These are phyloP conservation scores for Teinopalpus imperialis DNA, from an alignment of 2,888 invertebrate genomes.

Conservation along the genomic window DNA sequence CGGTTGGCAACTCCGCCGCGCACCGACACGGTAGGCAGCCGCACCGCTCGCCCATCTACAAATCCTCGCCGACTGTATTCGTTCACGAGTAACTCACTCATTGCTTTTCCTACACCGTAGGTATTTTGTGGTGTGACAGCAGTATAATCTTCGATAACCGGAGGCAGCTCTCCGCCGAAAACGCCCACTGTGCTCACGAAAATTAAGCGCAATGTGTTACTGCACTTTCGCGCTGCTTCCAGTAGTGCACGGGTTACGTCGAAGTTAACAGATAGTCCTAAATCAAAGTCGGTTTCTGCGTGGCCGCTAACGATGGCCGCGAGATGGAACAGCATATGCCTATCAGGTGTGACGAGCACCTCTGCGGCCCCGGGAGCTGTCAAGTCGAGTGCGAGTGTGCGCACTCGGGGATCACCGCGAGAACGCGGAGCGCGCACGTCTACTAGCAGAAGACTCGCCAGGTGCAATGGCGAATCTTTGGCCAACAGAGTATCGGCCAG, in stretches of 20 bases:
- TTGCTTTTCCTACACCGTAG: conserved; percentile 65
- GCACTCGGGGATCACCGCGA: conserved; percentile 41
- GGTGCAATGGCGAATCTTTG: conserved; percentile 36
- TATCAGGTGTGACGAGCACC: conserved; percentile 39
- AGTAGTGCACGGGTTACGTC: conserved; percentile 61
- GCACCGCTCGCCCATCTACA: conserved; percentile 55
- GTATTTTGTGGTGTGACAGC: conserved; percentile 60
- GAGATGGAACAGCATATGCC: conserved; percentile 57
- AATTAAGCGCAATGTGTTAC: conserved; percentile 47
- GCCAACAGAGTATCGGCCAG: conserved; percentile 46
- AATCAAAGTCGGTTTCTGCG: conserved; percentile 63
- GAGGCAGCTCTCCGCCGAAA: conserved; percentile 56
- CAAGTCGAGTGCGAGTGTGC: conserved; percentile 40
- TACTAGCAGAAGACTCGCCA: conserved; percentile 43
- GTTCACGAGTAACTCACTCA: conserved; percentile 61
- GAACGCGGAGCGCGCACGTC: conserved; percentile 33
- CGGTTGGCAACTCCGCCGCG: conserved; percentile 60
- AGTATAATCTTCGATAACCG: conserved; percentile 48
- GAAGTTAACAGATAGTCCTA: conserved; percentile 60
- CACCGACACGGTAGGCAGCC: conserved; percentile 66
- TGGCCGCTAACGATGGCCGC: conserved; percentile 69
- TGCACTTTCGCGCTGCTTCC: conserved; percentile 48
- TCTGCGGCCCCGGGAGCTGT: conserved; percentile 42
- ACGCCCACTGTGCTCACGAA: conserved; percentile 61
- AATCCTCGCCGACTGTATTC: conserved; percentile 66